Percentiles rank a stretch among this genome's conserved stretches.
phyloP scores from a whole-genome alignment of 1,140 invertebrate species.

The Agrilus planipennis region DNA sequence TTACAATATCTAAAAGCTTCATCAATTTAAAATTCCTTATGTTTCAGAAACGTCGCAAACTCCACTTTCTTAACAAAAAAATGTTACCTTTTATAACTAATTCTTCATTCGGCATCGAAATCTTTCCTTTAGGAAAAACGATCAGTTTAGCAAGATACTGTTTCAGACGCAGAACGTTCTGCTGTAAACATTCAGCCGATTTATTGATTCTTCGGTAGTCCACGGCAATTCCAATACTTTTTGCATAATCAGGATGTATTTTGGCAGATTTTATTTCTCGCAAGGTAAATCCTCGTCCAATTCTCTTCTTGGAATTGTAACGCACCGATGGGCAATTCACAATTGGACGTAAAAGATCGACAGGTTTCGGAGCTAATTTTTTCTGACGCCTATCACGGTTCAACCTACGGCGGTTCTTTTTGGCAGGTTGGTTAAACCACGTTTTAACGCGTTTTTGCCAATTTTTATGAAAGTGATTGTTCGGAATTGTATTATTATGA shows the following conservation, averaged over 20 bases:
- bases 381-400: conserved; percentile 81
- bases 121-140: not conserved
- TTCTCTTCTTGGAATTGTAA: conserved; percentile 79
- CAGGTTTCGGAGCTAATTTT: conserved; percentile 76
- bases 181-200: conserved; percentile 2
- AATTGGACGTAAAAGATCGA: conserved; percentile 70
- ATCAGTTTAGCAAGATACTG: not conserved
- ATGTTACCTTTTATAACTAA: not conserved
- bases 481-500: conserved; percentile 95
- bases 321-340: conserved; percentile 85
- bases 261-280: conserved; percentile 84
- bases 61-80: too few species aligned
- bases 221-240: conserved; percentile 89
- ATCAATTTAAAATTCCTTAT: too few species aligned
- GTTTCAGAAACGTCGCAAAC: too few species aligned
- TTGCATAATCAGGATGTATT: conserved; percentile 66
- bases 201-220: conserved; percentile 78
- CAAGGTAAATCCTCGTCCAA: conserved; percentile 88
- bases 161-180: not conserved
- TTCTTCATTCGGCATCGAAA: not conserved
- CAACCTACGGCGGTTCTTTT: conserved; percentile 72
- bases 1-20: too few species aligned
- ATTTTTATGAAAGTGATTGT: conserved; percentile 98
- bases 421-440: conserved; percentile 95
- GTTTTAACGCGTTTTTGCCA: conserved; percentile 93